A percentile compares a stretch with the other conserved stretches of the same genome.
These are phyloP conservation scores for Pachliopta kotzebuea DNA, from an alignment of 2,888 invertebrate genomes.

Conservation along the genomic window DNA sequence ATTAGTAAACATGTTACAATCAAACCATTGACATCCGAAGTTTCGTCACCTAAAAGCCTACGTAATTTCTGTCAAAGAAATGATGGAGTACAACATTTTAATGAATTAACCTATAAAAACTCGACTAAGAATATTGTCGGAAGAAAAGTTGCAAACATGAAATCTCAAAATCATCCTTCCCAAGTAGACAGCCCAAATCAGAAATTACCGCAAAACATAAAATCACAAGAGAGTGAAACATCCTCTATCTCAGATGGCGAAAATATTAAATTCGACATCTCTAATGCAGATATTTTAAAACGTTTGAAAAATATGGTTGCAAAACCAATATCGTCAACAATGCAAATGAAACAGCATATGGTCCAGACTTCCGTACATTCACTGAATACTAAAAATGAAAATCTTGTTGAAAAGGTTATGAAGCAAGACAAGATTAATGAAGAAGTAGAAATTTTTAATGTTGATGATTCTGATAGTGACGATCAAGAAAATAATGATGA, in stretches of 20 bases:
- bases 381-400: conserved; percentile 35
- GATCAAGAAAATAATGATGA: conserved; percentile 37
- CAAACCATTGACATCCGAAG: conserved; percentile 41
- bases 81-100: conserved; percentile 27
- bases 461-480: conserved; percentile 71
- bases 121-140: conserved; percentile 28
- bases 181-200: conserved; percentile 24
- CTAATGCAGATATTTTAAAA: conserved; percentile 51
- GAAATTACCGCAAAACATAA: conserved; percentile 32
- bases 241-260: conserved; percentile 32
- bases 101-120: conserved; percentile 35
- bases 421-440: conserved; percentile 44
- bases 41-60: conserved; percentile 29
- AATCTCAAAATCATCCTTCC: conserved; percentile 18
- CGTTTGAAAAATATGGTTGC: conserved; percentile 56
- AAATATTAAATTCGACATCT: conserved; percentile 34
- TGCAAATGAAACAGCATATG: conserved; percentile 30
- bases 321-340: conserved; percentile 42
- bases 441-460: conserved; percentile 64
- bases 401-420: conserved; percentile 35
- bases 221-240: conserved; percentile 28
- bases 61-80: conserved; percentile 31
- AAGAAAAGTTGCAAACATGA: conserved; percentile 28
- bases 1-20: conserved; percentile 49
- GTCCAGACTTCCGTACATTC: conserved; percentile 31